Conservation (phyloP, 2,888 invertebrate species). For the Cryptosula pallasiana region DNA sequence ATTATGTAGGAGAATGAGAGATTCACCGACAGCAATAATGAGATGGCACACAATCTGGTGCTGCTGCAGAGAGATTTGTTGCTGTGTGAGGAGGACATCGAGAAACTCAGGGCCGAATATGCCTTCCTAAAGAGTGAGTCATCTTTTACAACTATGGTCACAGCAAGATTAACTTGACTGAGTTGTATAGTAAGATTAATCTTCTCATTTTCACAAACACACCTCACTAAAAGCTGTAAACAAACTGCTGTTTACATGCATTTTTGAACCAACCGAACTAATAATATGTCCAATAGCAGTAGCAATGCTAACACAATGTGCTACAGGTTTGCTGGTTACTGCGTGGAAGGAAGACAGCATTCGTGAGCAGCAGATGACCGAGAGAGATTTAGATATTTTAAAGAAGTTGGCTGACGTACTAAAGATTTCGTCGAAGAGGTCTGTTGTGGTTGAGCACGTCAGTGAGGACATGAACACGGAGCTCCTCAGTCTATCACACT, state of each 20-base stretch:
- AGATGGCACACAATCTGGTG: conserved; percentile 33
- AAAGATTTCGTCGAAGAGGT: background rate
- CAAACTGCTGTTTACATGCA: too few species aligned
- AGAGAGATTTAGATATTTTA: conserved; percentile 12
- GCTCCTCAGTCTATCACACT: background rate
- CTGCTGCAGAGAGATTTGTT: conserved; percentile 36
- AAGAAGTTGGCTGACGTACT: conserved; percentile 3
- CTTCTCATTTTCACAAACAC: background rate
- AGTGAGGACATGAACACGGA: conserved; percentile 17
- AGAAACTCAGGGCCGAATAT: conserved; percentile 31
- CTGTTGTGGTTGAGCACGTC: conserved; percentile 3
- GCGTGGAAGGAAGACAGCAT: conserved; percentile 9
- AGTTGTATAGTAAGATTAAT: background rate
- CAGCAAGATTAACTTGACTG: background rate
- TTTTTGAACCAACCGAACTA: too few species aligned
- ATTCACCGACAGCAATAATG: conserved; percentile 26
- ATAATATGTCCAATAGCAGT: too few species aligned
- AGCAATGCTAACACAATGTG: too few species aligned
- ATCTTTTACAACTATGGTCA: background rate
- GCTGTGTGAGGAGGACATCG: conserved; percentile 35
- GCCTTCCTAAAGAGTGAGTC: conserved; percentile 34
- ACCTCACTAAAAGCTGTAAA: too few species aligned
- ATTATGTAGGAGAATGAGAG: conserved; percentile 12
- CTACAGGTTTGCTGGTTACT: background rate
- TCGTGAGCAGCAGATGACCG: conserved; percentile 10